Evolutionary conservation across 1,140 invertebrate species (phyloP), one percentile per base, ranked within the genome.

Genomic region (Zophobas morio): DNA sequence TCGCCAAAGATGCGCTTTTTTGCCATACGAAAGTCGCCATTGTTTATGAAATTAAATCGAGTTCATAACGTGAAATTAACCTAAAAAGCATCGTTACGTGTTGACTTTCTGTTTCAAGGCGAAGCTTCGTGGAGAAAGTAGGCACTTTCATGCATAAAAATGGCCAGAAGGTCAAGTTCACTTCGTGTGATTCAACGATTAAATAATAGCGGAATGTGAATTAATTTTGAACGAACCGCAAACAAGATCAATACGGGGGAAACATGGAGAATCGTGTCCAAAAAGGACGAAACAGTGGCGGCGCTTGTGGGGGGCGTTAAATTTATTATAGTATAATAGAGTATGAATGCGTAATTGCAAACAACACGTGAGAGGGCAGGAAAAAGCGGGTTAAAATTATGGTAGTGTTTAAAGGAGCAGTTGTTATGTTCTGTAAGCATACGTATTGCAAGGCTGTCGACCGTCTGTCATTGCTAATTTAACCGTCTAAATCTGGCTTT

Each of bases 101-200:
- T 73, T 42, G 36, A 73, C 49, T 73, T 73, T 73, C 71, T 73
- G 71, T 73, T 73, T 73, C 71, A 73, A 73, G 71, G 71, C 46
- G 51, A 73, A 73, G 39, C 71, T 73, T 37, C 49, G 56, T 49
- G 51, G 71, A 73, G 71, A 73, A 73, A 73, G 71, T 73, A 53
- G 71, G 54, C 39, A 73, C 71, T 73, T 73, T 73, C 71, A 47
- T 73, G 71, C 71, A 73, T 73, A 73, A 73, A 73, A 73, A 73
- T 73, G 71, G 71, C 71, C 20, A 66, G 37, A 73, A 73, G 71
- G 71, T 73, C 71, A 73, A 73, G 71, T 56, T 73, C 71, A 73
- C 35, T 37, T 36, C 56, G 56, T 42, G 20, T 66, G 60, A 66
- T 42, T 66, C 60, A 66, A 66, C 60, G 60, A 66, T 66, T 66